These are phyloP conservation scores for Orthosia incerta DNA, from an alignment of 2,888 invertebrate genomes.

Conservation along the genomic window DNA sequence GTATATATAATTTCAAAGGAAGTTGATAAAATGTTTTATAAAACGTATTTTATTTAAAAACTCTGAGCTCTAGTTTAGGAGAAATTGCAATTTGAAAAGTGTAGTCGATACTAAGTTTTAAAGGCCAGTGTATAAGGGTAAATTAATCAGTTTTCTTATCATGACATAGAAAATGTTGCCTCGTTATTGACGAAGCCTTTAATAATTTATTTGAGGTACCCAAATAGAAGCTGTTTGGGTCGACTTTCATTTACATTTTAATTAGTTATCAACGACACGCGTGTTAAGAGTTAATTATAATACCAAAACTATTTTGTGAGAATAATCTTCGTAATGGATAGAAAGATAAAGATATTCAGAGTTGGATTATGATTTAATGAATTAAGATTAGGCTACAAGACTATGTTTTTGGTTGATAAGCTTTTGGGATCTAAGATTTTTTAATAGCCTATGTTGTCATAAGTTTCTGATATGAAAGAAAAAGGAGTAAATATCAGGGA, in stretches of 20 bases:
- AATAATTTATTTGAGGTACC: slow-evolving; percentile 43
- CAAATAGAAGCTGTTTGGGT: slow-evolving; percentile 43
- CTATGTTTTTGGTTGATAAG: slow-evolving; percentile 14
- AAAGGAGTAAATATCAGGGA: not conserved
- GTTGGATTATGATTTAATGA: slow-evolving; percentile 24
- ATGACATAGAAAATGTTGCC: no score
- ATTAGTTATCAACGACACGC: slow-evolving; percentile 56
- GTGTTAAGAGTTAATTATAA: slow-evolving; percentile 57
- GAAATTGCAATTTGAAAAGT: no score
- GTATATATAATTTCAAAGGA: no score
- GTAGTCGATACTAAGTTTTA: no score
- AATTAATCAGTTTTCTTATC: no score
- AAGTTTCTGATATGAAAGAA: not conserved
- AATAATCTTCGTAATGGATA: slow-evolving; percentile 36
- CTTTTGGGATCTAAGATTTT: not conserved
- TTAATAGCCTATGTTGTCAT: no score
- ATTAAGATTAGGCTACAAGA: slow-evolving; percentile 5
- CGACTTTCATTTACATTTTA: slow-evolving; percentile 64
- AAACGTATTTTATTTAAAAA: no score
- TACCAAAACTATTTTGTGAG: slow-evolving; percentile 51
- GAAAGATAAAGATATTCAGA: slow-evolving; percentile 26
- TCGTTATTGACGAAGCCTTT: slow-evolving; percentile 26
- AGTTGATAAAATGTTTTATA: no score
- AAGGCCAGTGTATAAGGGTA: no score
- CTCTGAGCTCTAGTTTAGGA: no score